Conservation (phyloP, 2,888 invertebrate species). For the Blastobasis lacticolella region DNA sequence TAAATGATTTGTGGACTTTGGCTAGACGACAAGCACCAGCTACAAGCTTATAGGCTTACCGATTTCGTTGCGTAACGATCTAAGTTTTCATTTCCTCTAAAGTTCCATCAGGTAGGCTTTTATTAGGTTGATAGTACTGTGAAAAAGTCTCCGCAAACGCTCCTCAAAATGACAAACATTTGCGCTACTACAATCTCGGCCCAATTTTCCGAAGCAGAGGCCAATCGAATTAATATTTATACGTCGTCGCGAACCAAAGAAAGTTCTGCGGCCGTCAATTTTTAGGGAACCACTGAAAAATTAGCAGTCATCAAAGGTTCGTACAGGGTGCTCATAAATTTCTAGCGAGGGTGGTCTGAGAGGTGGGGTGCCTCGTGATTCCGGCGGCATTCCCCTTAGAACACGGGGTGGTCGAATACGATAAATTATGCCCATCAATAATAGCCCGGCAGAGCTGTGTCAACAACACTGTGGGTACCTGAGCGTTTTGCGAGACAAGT, state of each 20-base stretch:
- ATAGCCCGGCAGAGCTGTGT: conserved; percentile 53
- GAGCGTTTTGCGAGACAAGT: too few relatives aligned
- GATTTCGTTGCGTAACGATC: too few relatives aligned
- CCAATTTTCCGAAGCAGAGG: too few relatives aligned
- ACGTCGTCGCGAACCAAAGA: conserved; percentile 15
- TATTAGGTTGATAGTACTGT: too few relatives aligned
- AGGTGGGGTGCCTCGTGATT: conserved; percentile 54
- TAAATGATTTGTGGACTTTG: too few relatives aligned
- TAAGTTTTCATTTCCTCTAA: too few relatives aligned
- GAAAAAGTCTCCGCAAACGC: too few relatives aligned
- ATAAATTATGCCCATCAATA: conserved; percentile 70
- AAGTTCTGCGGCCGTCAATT: conserved; percentile 36
- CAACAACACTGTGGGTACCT: conserved; percentile 45
- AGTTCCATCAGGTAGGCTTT: too few relatives aligned
- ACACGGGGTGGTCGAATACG: conserved; percentile 40
- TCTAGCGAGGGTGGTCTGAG: conserved; percentile 8
- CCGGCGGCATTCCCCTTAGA: conserved; percentile 56
- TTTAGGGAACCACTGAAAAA: conserved; percentile 46
- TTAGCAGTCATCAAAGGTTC: conserved; percentile 59
- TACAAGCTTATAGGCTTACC: too few relatives aligned
- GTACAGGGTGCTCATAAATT: conserved; percentile 55
- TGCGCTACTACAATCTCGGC: too few relatives aligned
- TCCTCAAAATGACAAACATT: too few relatives aligned
- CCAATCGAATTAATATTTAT: conserved; percentile 8
- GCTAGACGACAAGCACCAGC: too few relatives aligned